phyloP scores from a whole-genome alignment of 2,797 vertebrate species.

The Alectoris magna region DNA sequence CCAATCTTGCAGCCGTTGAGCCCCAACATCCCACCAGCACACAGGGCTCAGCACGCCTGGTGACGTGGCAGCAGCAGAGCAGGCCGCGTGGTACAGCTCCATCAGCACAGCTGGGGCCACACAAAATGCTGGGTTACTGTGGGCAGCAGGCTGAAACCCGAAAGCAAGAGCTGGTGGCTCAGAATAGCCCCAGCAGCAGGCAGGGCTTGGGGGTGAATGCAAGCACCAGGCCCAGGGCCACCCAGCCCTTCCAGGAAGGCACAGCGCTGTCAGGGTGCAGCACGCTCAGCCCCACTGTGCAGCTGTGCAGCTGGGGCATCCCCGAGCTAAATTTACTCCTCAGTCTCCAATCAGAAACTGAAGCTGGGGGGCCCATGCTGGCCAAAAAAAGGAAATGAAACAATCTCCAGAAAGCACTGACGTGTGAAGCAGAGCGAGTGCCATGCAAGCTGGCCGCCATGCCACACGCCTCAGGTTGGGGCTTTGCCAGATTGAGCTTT shows the following conservation, averaged over 20 bases:
- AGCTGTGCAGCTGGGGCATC: constrained; percentile 17
- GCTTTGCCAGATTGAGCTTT: not conserved
- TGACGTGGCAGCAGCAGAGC: not conserved
- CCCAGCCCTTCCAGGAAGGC: not conserved
- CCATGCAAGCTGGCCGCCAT: not conserved
- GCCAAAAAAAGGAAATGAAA: constrained; percentile 38
- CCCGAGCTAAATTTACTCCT: constrained; percentile 63
- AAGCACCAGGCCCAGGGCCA: not conserved
- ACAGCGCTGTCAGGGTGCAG: not conserved
- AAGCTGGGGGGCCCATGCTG: not conserved
- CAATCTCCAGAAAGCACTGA: constrained; percentile 27
- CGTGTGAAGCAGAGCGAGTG: not conserved
- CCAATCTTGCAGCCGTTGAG: not conserved
- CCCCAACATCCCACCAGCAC: not conserved
- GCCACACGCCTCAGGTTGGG: not conserved
- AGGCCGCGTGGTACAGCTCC: not conserved
- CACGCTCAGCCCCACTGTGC: not conserved
- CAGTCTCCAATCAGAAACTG: constrained; percentile 25
- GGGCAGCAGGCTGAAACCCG: constrained; percentile 44
- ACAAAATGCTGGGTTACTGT: not conserved
- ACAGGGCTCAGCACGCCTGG: too few relatives aligned
- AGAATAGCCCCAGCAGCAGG: not conserved
- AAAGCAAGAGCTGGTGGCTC: constrained; percentile 20
- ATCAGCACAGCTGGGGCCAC: not conserved
- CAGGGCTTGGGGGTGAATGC: not conserved